Evolutionary conservation across 2,888 invertebrate genomes (phyloP).

Genomic region (Tipula vernalis): DNA sequence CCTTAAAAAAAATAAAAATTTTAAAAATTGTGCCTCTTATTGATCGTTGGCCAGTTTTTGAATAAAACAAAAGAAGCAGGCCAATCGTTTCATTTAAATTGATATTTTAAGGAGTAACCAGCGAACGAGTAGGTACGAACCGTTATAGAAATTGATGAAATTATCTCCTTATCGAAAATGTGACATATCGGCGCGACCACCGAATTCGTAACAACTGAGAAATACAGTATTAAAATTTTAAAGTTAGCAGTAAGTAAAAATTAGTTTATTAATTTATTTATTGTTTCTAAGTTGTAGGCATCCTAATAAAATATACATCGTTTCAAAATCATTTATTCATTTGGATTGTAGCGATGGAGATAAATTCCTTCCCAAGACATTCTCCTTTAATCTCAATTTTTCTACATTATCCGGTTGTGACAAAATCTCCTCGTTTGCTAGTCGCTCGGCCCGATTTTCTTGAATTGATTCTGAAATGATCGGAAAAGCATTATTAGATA

Average conservation of each 20-base stretch:
- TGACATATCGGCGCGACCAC: too few species aligned
- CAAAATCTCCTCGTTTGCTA: constrained; percentile 43
- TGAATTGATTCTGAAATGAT: constrained; percentile 49
- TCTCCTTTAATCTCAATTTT: constrained; percentile 52
- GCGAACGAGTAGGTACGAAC: too few species aligned
- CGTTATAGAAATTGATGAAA: too few species aligned
- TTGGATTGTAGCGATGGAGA: constrained; percentile 46
- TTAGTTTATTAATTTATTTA: neutral
- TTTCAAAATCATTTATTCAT: neutral
- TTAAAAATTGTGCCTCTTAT: too few species aligned
- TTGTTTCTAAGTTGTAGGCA: neutral
- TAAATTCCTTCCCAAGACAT: constrained; percentile 52
- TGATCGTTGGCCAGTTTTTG: too few species aligned
- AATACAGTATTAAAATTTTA: too few species aligned
- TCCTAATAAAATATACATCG: neutral
- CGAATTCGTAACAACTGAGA: too few species aligned
- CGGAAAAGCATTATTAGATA: neutral
- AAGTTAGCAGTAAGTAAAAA: neutral
- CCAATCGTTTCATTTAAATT: too few species aligned
- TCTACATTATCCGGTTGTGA: constrained; percentile 49
- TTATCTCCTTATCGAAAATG: too few species aligned
- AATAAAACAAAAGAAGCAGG: too few species aligned
- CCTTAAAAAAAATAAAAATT: too few species aligned
- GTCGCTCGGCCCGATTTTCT: constrained; percentile 58
- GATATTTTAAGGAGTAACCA: too few species aligned